phyloP scores from a whole-genome alignment of 2,797 vertebrate species.

The Neomorphus geoffroyi region DNA sequence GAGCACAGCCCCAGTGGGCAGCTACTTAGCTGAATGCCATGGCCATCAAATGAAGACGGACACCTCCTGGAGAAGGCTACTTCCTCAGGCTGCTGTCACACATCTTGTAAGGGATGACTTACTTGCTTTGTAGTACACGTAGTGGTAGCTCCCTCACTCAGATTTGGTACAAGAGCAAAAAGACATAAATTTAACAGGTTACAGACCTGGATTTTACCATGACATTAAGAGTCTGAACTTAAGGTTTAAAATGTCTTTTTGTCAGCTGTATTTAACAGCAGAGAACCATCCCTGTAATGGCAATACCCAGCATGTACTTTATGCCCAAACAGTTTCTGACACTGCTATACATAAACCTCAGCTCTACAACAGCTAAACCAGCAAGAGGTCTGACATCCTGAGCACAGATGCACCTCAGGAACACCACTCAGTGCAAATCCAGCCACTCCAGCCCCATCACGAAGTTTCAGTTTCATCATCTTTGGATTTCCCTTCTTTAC shows the following conservation, averaged over 20 bases:
- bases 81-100: fast-evolving
- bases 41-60: fast-evolving
- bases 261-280: neutral
- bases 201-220: neutral
- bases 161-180: neutral
- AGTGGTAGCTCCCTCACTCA: neutral
- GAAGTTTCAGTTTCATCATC: neutral
- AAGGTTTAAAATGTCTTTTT: neutral
- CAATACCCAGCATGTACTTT: neutral
- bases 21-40: fast-evolving
- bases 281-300: fast-evolving
- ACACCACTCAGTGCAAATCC: neutral
- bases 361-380: neutral
- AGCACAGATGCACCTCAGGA: fast-evolving
- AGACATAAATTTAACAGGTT: neutral
- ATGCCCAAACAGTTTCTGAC: neutral
- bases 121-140: fast-evolving
- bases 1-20: neutral
- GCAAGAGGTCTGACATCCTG: neutral
- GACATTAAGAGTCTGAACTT: neutral
- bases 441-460: neutral
- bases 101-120: fast-evolving
- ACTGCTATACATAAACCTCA: neutral
- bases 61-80: neutral
- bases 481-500: neutral